phyloP scores from a whole-genome alignment of 1,140 invertebrate genomes.

The Aphelenchoides fujianensis region DNA sequence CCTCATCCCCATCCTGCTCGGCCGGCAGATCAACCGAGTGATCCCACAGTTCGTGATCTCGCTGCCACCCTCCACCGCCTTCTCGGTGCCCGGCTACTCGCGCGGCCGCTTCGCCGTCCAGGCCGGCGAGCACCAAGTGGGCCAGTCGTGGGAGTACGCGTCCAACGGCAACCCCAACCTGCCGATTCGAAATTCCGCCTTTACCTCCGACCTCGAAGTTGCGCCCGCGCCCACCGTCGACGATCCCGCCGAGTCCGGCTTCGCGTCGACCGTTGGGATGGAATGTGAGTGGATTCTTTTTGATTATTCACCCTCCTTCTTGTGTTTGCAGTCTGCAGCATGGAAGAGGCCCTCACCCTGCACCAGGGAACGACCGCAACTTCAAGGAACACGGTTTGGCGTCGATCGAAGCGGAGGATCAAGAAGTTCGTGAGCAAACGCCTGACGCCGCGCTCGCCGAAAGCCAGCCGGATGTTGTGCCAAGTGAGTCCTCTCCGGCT shows the following conservation, averaged over 20 bases:
- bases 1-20: slow-evolving; percentile 88
- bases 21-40: slow-evolving; percentile 89
- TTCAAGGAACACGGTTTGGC: slow-evolving; percentile 51
- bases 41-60: slow-evolving; percentile 96
- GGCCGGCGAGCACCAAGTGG: not conserved
- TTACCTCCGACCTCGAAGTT: not conserved
- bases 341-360: not conserved
- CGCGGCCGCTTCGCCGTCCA: not conserved
- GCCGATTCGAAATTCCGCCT: not conserved
- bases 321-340: not conserved
- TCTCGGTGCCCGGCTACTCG: not conserved
- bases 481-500: slow-evolving; percentile 26
- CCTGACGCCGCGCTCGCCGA: not conserved
- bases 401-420: slow-evolving; percentile 46
- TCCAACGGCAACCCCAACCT: not conserved
- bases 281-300: slow-evolving; percentile 6
- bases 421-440: slow-evolving; percentile 38
- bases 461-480: not conserved
- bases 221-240: not conserved
- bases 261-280: slow-evolving; percentile 1
- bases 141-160: not conserved
- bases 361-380: not conserved
- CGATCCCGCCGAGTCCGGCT: not conserved
- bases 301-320: no score
- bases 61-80: slow-evolving; percentile 74